Base-by-base conservation (phyloP, 2,888 invertebrate genomes). In the Andrena minutula region DNA sequence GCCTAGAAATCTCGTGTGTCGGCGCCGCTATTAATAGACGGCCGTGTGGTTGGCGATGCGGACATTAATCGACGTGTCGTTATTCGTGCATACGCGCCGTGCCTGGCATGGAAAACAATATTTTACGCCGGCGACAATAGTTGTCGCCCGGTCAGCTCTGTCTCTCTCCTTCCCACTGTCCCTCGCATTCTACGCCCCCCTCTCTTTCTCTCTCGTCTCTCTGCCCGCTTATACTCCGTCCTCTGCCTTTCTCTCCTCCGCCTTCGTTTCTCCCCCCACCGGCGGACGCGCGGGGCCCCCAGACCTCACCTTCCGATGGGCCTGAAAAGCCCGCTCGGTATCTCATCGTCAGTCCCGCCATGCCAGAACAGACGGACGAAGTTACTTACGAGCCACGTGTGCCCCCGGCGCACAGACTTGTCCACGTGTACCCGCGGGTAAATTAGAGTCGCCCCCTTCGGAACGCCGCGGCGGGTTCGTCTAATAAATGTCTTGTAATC, bases 31-130 rank as follows among this genome's bases (percentile, higher is more conserved):
- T 90, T 90, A 91, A 91, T 91, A 91, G 90, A 88, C 86, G 83
- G 76, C 80, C 86, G 79, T 79, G 86, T 76, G 86, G 86, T 88
- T 86, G 89, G 85, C 90, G 89, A 91, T 90, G 88, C 88, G 87
- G 86, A 88, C 87, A 90, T 91, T 91, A 91, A 91, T 91, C 91
- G 91, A 88, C 90, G 89, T 89, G 90, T 90, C 88, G 90, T 91
- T 90, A 90, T 90, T 89, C 88, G 90, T 88, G 88, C 89, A 90
- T 86, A 88, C 85, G 86, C 86, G 85, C 84, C 90, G 88, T 90
- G 91, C 89, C 88, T 85, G 86, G 90, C 90, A 90, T 91, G 89
- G 90, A 90, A 87, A 91, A 91, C 89, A 86, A 91, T 91, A 91
- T 91, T 91, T 91, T 88, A 91, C 87, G 82, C 86, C 69, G 81